Conservation (phyloP, 2,797 vertebrate species). For the Cichlasoma orientale region DNA sequence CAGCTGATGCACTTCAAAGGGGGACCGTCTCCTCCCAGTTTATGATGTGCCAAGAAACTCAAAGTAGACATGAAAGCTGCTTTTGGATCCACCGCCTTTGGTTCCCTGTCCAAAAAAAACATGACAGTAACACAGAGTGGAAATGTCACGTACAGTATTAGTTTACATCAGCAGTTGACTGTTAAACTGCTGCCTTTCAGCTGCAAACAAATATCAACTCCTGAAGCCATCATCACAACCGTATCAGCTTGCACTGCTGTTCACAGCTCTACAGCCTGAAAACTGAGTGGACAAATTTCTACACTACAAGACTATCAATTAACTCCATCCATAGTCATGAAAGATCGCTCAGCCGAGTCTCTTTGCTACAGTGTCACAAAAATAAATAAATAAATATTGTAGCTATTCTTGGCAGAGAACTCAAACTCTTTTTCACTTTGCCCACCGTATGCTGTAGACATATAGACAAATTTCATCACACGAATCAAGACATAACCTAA, state of each 20-base stretch:
- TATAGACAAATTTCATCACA: too few species aligned
- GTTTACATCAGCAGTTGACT: not conserved
- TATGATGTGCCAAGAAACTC: constrained; percentile 58
- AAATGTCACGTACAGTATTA: not conserved
- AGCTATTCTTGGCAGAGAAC: not conserved
- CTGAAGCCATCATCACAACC: not conserved
- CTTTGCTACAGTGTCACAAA: not conserved
- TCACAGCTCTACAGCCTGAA: not conserved
- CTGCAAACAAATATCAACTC: not conserved
- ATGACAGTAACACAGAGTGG: constrained; percentile 43
- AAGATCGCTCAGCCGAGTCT: not conserved
- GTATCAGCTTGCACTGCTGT: not conserved
- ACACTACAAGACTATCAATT: not conserved
- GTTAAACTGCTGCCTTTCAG: not conserved
- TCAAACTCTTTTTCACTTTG: too few species aligned
- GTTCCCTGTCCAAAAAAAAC: constrained; percentile 65
- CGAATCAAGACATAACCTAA: too few species aligned
- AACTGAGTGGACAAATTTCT: not conserved
- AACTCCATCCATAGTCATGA: not conserved
- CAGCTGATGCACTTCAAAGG: constrained; percentile 61
- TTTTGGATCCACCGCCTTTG: constrained; percentile 55
- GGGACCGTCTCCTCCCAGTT: constrained; percentile 49
- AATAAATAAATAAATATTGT: not conserved
- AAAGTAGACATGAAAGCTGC: constrained; percentile 48
- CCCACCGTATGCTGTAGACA: too few species aligned